These are phyloP conservation scores for Campoplex capitator DNA, from an alignment of 2,888 invertebrate genomes.

Conservation along the genomic window DNA sequence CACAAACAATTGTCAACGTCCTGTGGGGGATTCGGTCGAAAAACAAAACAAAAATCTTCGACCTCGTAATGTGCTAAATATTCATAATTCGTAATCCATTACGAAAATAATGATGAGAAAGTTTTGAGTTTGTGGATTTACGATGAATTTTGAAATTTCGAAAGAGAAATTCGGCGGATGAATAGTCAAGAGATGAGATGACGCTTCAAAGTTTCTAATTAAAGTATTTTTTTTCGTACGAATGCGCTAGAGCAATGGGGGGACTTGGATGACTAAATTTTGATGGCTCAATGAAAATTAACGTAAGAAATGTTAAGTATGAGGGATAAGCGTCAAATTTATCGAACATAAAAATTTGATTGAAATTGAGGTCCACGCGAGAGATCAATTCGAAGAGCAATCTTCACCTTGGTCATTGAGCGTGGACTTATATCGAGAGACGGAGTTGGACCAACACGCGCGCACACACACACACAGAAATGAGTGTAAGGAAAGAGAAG, in stretches of 20 bases:
- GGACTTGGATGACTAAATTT: not conserved
- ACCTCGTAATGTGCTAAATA: not conserved
- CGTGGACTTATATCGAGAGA: slow-evolving; percentile 12
- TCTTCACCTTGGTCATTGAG: slow-evolving; percentile 62
- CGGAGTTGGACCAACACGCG: not conserved
- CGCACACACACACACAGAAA: not conserved
- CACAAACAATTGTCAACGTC: not conserved
- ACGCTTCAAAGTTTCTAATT: not conserved
- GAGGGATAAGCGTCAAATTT: slow-evolving; percentile 4
- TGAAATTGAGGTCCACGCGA: slow-evolving; percentile 41
- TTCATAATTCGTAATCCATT: not conserved
- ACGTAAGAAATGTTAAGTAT: not conserved
- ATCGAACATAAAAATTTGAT: slow-evolving; percentile 22
- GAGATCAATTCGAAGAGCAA: slow-evolving; percentile 34
- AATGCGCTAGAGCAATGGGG: not conserved
- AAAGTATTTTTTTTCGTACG: not conserved
- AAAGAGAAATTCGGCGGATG: not conserved
- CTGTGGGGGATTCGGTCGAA: not conserved
- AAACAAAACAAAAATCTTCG: not conserved
- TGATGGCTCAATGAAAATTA: not conserved
- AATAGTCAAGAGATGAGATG: not conserved
- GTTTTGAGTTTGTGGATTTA: not conserved
- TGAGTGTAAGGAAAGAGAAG: not conserved
- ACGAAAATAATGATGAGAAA: not conserved
- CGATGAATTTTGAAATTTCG: not conserved